Evolutionary conservation across 1,140 invertebrate species (phyloP), one percentile per base, ranked within the genome.

Genomic region (Adelges cooleyi): DNA sequence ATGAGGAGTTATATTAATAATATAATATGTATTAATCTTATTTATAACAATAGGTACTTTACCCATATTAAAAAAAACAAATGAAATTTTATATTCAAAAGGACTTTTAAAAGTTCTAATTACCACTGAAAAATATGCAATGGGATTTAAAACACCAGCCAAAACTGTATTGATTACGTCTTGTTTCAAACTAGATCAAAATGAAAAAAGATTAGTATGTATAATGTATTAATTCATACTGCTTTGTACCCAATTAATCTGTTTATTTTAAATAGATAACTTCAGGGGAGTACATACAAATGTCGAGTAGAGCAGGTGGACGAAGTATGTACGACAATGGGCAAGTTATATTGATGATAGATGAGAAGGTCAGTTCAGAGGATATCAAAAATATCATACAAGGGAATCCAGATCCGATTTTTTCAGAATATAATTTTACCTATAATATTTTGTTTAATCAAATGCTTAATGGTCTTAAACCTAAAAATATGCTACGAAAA

Each of bases 401-500:
- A 77, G 95, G 96, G 42, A 83, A 84, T 72, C 84, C 95, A 0
- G 96, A 99, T 79, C 88, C 94, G 0, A 87, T 99, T 27, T 98
- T 99, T 76, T 98, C 94, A 1, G 95, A 95, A 0, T 99, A 99
- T 77, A 95, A 98, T 77, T 79, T 99, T 49, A 99, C 96, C 0
- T 99, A 99, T 74, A 99, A 99, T 74, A 99, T 99, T 97, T 92
- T 99, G 10, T 77, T 99, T 8, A 99, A 99, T 81, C 78, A 99
- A 67, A 76, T 99, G 38, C 76, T 99, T 8, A 96, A 99, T 77
- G 96, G 98, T 78, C 98, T 99, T 66, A 99, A 99, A 80, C 96
- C 97, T 0, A 95, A 99, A 75, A 99, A 96, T 71, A 98, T 99
- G 92, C 78, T 99, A 71, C 94, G 99, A 74, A 82, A 94, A 68